phyloP scores from a whole-genome alignment of 2,888 invertebrate species.

The Molorchus minor region DNA sequence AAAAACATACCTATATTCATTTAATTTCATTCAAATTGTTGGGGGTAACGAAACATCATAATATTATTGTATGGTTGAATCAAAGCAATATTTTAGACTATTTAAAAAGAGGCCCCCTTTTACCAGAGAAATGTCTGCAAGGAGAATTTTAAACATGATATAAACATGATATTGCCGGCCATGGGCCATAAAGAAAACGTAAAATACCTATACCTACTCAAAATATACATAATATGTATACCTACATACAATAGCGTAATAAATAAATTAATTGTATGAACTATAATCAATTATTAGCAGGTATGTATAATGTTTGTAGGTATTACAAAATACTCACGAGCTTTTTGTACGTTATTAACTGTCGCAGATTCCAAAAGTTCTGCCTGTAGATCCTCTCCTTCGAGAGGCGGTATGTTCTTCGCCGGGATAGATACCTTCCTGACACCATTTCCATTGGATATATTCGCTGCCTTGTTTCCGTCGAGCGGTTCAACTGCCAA shows the following conservation, averaged over 20 bases:
- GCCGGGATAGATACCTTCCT: constrained; percentile 49
- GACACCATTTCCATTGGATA: constrained; percentile 40
- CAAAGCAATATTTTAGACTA: not conserved
- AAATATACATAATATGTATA: not conserved
- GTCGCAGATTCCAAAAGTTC: constrained; percentile 52
- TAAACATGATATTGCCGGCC: too few species aligned
- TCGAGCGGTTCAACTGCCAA: constrained; percentile 56
- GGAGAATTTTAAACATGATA: too few species aligned
- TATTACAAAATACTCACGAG: constrained; percentile 48
- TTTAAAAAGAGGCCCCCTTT: not conserved
- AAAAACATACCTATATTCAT: too few species aligned
- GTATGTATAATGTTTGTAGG: too few species aligned
- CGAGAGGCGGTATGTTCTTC: constrained; percentile 52
- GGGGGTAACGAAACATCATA: too few species aligned
- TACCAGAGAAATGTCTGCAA: too few species aligned
- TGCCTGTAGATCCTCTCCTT: constrained; percentile 55
- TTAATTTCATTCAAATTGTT: too few species aligned
- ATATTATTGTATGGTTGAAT: too few species aligned
- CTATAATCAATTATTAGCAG: too few species aligned
- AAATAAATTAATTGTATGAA: not conserved
- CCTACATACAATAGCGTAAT: not conserved
- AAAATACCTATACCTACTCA: too few species aligned
- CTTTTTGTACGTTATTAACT: constrained; percentile 56
- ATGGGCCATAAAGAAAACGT: too few species aligned
- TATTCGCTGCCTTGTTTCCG: constrained; percentile 41